phyloP scores from a whole-genome alignment of 2,888 invertebrate species.

The Melitaea athalia region DNA sequence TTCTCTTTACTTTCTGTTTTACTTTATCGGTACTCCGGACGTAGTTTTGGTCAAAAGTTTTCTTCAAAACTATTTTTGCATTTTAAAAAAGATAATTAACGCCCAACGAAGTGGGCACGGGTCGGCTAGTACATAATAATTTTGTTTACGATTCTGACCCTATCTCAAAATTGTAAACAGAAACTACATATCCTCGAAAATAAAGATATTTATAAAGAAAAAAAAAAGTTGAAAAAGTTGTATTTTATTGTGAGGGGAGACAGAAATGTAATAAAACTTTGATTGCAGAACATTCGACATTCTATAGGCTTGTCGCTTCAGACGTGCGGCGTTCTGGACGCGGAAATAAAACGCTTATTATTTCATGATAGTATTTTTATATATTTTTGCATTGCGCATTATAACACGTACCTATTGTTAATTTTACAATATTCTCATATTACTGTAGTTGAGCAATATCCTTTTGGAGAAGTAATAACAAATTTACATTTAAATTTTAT shows the following conservation, averaged over 20 bases:
- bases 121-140: too few species aligned
- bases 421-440: too few species aligned
- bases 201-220: constrained; percentile 25
- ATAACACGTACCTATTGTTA: neutral
- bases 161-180: constrained; percentile 6
- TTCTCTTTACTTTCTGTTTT: too few species aligned
- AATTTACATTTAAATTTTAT: too few species aligned
- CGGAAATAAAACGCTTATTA: constrained; percentile 8
- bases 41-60: too few species aligned
- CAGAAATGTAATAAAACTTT: constrained; percentile 43
- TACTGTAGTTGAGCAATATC: too few species aligned
- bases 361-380: neutral
- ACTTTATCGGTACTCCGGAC: too few species aligned
- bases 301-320: constrained; percentile 29
- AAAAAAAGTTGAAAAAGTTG: constrained; percentile 31
- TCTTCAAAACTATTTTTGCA: too few species aligned
- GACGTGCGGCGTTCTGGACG: constrained; percentile 18
- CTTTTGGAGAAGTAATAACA: too few species aligned
- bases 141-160: neutral
- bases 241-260: constrained; percentile 29
- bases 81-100: too few species aligned
- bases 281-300: constrained; percentile 42
- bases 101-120: too few species aligned
- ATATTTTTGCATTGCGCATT: neutral
- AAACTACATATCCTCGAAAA: constrained; percentile 10